A percentile compares a stretch with the other conserved stretches of the same genome.
Conservation (phyloP, 2,888 invertebrate species). For the Orthonychiurus folsomi region DNA sequence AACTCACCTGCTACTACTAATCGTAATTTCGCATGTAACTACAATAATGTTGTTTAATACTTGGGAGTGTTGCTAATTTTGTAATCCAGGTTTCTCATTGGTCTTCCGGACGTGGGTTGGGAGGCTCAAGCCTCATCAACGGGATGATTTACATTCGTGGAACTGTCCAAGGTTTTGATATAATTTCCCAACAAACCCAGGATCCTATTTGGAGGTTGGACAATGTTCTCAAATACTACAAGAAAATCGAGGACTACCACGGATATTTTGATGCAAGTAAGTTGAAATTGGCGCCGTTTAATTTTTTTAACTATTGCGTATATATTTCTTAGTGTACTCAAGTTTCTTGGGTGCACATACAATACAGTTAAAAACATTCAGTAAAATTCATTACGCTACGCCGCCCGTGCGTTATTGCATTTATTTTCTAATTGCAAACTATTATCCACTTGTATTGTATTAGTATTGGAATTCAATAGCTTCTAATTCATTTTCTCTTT, state of each 20-base stretch:
- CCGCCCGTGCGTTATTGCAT: no score
- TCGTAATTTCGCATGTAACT: no score
- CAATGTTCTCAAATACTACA: conserved; percentile 31
- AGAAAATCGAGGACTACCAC: conserved; percentile 28
- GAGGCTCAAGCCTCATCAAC: conserved; percentile 23
- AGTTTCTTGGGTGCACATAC: no score
- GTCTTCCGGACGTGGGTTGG: background rate
- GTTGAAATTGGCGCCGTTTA: no score
- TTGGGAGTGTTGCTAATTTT: no score
- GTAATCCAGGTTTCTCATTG: background rate
- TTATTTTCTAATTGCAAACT: no score
- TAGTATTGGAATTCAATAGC: no score
- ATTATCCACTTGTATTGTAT: no score
- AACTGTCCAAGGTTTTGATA: conserved; percentile 33
- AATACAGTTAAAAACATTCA: no score
- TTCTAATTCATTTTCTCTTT: no score
- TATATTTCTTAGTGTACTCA: background rate
- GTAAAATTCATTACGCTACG: no score
- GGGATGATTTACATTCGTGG: conserved; percentile 36
- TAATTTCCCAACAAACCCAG: conserved; percentile 21
- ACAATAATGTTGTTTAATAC: background rate
- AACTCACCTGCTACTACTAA: no score
- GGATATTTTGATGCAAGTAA: conserved; percentile 35
- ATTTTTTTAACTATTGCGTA: background rate
- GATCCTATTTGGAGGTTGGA: conserved; percentile 29